These are phyloP conservation scores for Hydrozoanthus gracilis DNA, from an alignment of 92 coral and sea anemone species.

Conservation along the genomic window DNA sequence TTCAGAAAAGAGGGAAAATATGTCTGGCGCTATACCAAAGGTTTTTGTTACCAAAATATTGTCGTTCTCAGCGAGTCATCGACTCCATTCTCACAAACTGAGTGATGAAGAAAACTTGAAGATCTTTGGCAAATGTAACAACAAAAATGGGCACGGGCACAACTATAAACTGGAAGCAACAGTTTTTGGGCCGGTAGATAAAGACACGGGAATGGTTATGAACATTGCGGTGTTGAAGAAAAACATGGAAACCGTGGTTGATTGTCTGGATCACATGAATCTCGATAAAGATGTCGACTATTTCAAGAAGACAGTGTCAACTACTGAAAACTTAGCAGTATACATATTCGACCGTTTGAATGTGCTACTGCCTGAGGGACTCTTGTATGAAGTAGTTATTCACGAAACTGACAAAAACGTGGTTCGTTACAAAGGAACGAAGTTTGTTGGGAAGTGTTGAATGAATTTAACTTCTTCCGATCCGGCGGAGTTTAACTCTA, in stretches of 20 bases:
- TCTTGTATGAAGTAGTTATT: slow-evolving; percentile 81
- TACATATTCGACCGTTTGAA: slow-evolving; percentile 71
- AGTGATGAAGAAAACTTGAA: slow-evolving; percentile 76
- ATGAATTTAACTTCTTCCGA: background rate
- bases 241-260: slow-evolving; percentile 64
- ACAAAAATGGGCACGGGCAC: slow-evolving; percentile 93
- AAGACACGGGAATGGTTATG: slow-evolving; percentile 90
- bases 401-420: slow-evolving; percentile 86
- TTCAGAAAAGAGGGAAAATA: background rate
- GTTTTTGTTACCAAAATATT: slow-evolving; percentile 77
- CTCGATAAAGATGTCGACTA: slow-evolving; percentile 89
- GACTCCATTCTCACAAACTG: slow-evolving; percentile 82
- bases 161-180: slow-evolving; percentile 89
- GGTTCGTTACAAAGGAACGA: slow-evolving; percentile 77
- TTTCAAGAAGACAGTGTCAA: slow-evolving; percentile 74
- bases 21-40: slow-evolving; percentile 49
- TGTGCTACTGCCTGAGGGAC: slow-evolving; percentile 63
- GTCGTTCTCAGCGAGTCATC: slow-evolving; percentile 81
- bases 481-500: background rate
- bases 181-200: slow-evolving; percentile 75
- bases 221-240: slow-evolving; percentile 75
- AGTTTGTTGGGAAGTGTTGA: background rate
- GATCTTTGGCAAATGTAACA: slow-evolving; percentile 90
- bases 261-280: slow-evolving; percentile 82
- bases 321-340: slow-evolving; percentile 89